Evolutionary conservation across 2,113 vertebrate genomes (phyloP).

Genomic region (Macrotus californicus): DNA sequence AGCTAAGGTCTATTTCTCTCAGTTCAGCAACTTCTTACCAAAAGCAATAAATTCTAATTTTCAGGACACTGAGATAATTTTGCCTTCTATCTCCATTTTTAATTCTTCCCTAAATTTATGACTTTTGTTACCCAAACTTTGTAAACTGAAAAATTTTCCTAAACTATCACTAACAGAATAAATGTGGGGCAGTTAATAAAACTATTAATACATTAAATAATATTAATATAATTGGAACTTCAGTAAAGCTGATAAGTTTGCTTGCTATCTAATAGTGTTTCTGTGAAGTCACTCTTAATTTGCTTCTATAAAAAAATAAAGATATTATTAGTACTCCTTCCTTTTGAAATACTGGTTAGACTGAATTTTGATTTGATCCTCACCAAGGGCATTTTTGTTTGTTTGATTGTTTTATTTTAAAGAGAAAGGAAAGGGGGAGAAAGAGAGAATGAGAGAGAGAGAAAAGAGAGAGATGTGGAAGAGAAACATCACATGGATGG

Average conservation of each 20-base stretch:
- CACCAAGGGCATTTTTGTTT: too few species aligned
- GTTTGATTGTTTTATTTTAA: too few species aligned
- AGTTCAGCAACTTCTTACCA: not conserved
- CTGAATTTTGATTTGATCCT: not conserved
- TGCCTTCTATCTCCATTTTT: not conserved
- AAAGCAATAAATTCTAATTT: constrained; percentile 7
- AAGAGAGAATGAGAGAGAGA: too few species aligned
- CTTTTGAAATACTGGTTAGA: not conserved
- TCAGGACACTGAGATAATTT: not conserved
- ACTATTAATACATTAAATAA: not conserved
- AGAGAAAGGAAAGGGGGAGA: too few species aligned
- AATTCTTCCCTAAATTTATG: not conserved
- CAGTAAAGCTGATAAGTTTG: not conserved
- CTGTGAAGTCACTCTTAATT: not conserved
- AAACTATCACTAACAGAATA: not conserved
- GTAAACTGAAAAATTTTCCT: not conserved
- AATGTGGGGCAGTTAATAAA: not conserved
- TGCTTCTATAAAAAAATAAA: not conserved
- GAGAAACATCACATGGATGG: too few species aligned
- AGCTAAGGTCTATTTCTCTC: not conserved
- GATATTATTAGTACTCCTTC: not conserved
- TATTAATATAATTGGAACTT: not conserved
- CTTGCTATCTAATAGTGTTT: not conserved
- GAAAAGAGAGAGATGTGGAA: too few species aligned
- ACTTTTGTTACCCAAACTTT: not conserved